Evolutionary conservation across 2,113 vertebrate species (phyloP), one percentile per base, ranked within the genome.

Genomic region (Stigmatopora argus): DNA sequence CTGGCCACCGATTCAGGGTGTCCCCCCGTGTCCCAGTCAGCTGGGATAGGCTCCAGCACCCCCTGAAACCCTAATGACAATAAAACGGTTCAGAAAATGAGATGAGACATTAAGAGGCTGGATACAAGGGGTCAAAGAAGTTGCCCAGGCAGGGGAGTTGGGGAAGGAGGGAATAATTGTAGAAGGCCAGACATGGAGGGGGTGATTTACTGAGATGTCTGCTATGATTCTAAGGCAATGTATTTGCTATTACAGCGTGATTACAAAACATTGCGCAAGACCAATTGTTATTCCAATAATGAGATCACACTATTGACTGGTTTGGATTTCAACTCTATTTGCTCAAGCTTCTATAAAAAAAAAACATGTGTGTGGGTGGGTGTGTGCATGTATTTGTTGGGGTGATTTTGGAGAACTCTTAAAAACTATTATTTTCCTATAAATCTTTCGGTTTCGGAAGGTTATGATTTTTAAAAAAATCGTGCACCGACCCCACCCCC

Each of bases 91-190:
- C 26, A 31, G 26, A 31, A 31, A 31, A 31, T 31, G 26, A n/a
- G n/a, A n/a, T n/a, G n/a, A n/a, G n/a, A 87, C 75, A 79, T 83
- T 89, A 86, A 89, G 83, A 81, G 80, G 79, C 85, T 81, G 78
- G 85, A 89, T 86, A 84, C 83, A 86, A 89, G 84, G 75, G 85
- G 84, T 80, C 79, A 85, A 79, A 82, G 70, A 72, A 79, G 84
- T 69, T 80, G 77, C 69, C 72, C 65, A 65, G 64, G 73, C 46
- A 74, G 76, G 69, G 74, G 78, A 72, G 71, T 56, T 2, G 23
- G 38, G 18, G 45, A 57, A 69, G 72, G 68, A 71, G 77, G 41
- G 70, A 66, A 76, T 78, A 76, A 82, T 81, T 80, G 83, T 82
- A 66, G 72, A 62, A 75, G 82, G 59, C 62, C 62, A 78, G 80